phyloP scores from a whole-genome alignment of 2,888 invertebrate genomes.

The Dyspetes luteomarginatus region DNA sequence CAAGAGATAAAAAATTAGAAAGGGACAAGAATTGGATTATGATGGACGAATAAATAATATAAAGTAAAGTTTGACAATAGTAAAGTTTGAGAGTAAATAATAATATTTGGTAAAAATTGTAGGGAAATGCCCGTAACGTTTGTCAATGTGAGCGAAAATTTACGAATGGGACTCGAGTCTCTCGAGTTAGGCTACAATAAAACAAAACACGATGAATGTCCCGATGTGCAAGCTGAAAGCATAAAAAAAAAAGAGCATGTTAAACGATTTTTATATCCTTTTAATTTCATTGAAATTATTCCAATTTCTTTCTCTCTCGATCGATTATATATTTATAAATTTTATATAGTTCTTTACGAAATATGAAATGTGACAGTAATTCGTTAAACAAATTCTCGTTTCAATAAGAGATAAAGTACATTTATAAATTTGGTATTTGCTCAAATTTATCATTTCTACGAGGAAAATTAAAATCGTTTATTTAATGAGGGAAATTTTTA shows the following conservation, averaged over 20 bases:
- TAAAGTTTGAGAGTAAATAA: constrained; percentile 5
- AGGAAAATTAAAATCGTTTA: too few species aligned
- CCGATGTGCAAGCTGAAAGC: constrained; percentile 83
- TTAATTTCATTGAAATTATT: neutral
- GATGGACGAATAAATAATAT: constrained; percentile 25
- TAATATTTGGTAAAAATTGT: constrained; percentile 14
- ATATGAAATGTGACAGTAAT: too few species aligned
- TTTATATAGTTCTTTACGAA: too few species aligned
- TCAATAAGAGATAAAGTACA: too few species aligned
- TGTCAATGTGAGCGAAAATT: constrained; percentile 53
- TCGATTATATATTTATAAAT: too few species aligned
- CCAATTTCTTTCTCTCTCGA: too few species aligned
- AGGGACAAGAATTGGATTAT: constrained; percentile 53
- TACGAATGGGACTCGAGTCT: constrained; percentile 47
- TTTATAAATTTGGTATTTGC: too few species aligned
- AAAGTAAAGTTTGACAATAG: constrained; percentile 20
- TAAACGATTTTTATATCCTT: too few species aligned
- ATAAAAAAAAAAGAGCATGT: too few species aligned
- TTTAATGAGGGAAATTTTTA: too few species aligned
- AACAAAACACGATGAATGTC: constrained; percentile 83
- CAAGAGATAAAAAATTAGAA: neutral
- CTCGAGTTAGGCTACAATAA: constrained; percentile 80
- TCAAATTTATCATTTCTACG: too few species aligned
- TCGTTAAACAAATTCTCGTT: too few species aligned
- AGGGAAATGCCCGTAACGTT: constrained; percentile 48